Base-by-base conservation (phyloP, 2,797 vertebrate species). In the Silurus aristotelis region DNA sequence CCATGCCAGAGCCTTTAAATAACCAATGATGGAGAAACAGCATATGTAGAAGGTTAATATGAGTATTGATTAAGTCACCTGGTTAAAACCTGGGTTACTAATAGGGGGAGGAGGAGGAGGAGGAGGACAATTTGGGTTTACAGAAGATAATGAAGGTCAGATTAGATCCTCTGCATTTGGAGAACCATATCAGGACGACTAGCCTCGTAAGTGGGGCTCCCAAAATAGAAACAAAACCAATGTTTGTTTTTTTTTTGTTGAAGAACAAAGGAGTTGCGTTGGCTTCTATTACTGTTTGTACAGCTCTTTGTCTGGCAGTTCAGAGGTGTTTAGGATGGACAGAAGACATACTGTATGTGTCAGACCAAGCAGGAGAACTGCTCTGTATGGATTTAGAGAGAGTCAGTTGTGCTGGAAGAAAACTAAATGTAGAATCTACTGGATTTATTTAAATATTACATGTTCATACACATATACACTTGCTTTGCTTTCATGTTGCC, bases 11-110 rank as follows among this genome's bases (percentile, higher is more conserved):
- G 38, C 38, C 38, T 38, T 38, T 38, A 38, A 38, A 38, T 38
- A 38, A 2, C 38, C 38, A 38, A 38, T 38, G 38, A 38, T 38
- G 38, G 38, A 38, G 38, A 38, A 38, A 38, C 38, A 38, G 38
- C 38, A 38, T 38, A 38, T 38, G 38, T 38, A 38, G 38, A 38
- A 38, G 31, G 31, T 38, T 38, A 38, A 38, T 38, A 38, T 38
- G 31, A 38, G 38, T 38, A 38, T 38, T 38, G 38, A 38, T 38
- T 38, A 4, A 38, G 38, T 38, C 38, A 38, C 38, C 38, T 38
- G 82, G 75, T 90, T 89, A 91, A 92, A 88, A 85, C 87, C 27
- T 60, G 83, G 83, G 85, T 89, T 87, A 92, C 92, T 81, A 66
- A 84, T 48, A 71, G 22, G 38, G 68, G 60, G 80, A 52, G 60